Percentiles rank a stretch among this genome's conserved stretches.
These are phyloP conservation scores for Parascotia fuliginaria DNA, from an alignment of 2,888 invertebrate genomes.

Conservation along the genomic window DNA sequence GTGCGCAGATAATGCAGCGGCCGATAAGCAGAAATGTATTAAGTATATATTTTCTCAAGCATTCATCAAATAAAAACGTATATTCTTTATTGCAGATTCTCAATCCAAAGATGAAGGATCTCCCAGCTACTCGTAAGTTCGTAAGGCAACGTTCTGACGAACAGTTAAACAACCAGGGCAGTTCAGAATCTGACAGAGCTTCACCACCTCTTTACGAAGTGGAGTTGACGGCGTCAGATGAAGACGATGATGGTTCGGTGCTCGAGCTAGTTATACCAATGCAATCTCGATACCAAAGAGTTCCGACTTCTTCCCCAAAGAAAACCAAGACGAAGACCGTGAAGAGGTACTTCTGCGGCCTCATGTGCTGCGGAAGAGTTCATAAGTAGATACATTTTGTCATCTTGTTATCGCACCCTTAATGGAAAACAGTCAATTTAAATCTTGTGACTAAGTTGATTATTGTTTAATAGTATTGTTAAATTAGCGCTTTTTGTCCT, in stretches of 20 bases:
- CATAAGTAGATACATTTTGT: conserved; percentile 45
- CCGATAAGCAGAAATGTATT: too few relatives aligned
- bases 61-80: background rate
- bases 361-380: conserved; percentile 60
- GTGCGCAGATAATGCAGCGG: too few relatives aligned
- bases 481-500: too few relatives aligned
- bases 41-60: too few relatives aligned
- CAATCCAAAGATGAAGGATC: conserved; percentile 6
- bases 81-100: conserved; percentile 1
- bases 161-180: background rate
- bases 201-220: conserved; percentile 75
- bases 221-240: conserved; percentile 77
- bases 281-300: conserved; percentile 60
- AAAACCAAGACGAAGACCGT: conserved; percentile 47
- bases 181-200: conserved; percentile 48
- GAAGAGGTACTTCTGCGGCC: conserved; percentile 45
- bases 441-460: too few relatives aligned
- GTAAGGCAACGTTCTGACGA: background rate
- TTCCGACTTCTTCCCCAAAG: conserved; percentile 64
- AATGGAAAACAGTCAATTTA: too few relatives aligned
- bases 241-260: conserved; percentile 75
- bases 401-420: conserved; percentile 31
- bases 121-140: background rate
- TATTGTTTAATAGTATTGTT: too few relatives aligned
- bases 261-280: conserved; percentile 77